A percentile compares a stretch with the other conserved stretches of the same genome.
These are phyloP conservation scores for Acipenser ruthenus DNA, from an alignment of 2,797 vertebrate species.

Conservation along the genomic window DNA sequence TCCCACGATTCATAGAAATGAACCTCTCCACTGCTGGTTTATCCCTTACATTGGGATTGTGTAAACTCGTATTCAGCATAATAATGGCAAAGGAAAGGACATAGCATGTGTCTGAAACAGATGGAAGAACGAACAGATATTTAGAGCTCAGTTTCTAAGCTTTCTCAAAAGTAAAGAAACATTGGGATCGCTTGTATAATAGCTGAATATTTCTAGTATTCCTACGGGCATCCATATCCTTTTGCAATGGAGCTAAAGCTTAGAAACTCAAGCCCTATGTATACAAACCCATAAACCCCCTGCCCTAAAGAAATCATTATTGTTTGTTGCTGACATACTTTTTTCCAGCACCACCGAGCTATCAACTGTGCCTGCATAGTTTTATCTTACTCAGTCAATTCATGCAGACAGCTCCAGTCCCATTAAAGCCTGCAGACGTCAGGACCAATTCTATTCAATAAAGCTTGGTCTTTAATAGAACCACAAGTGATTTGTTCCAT, in stretches of 20 bases:
- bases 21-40: constrained; percentile 91
- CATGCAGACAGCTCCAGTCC: background rate
- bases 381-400: constrained; percentile 2
- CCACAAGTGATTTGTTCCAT: background rate
- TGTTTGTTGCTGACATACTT: constrained; percentile 34
- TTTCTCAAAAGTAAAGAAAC: no score
- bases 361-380: background rate
- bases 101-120: constrained; percentile 85
- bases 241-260: no score
- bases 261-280: no score
- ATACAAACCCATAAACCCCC: constrained; percentile 18
- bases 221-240: no score
- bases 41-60: constrained; percentile 93
- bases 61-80: constrained; percentile 96
- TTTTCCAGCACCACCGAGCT: background rate
- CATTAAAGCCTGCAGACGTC: constrained; percentile 5
- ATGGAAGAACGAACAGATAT: constrained; percentile 4
- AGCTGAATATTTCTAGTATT: no score
- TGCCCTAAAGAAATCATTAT: constrained; percentile 49
- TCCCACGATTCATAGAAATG: constrained; percentile 94
- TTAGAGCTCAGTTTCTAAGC: no score
- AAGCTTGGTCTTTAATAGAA: background rate
- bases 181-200: no score
- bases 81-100: constrained; percentile 95
- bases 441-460: background rate